Evolutionary conservation across 2,113 vertebrate species (phyloP), one percentile per base, ranked within the genome.

Genomic region (Ranitomeya imitator): DNA sequence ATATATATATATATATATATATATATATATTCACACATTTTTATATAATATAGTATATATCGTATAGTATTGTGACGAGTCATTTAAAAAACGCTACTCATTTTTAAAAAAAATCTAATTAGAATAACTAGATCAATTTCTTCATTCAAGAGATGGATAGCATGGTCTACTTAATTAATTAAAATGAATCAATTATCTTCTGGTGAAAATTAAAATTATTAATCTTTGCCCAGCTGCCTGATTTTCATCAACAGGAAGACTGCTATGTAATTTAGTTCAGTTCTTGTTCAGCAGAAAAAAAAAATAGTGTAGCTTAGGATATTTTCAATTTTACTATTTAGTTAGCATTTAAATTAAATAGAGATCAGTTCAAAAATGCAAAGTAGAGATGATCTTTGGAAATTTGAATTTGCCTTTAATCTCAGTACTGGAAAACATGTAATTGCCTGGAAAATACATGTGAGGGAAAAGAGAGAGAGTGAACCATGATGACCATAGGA

Each of bases 121-220:
- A 83, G 79, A 54, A 88, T 76, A 88, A 88, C 65, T 76, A 52
- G 82, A 87, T 82, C 61, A 82, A 60, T 88, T 88, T 76, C 31
- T 63, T 65, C 80, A 83, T 63, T 80, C 16, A 52, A 63, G 86
- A 88, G 86, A 88, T 88, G 57, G 80, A 88, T 88, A 83, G 80
- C 15, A 59, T 83, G 80, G 69, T 83, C 86, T 83, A 83, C 73
- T 83, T 83, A 83, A 88, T 83, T 88, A 88, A 88, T 77, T 88
- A 88, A 88, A 88, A 88, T 88, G 86, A 88, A 88, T 88, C 80
- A 88, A 88, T 88, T 88, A 88, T 88, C 86, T 88, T 88, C 69
- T 83, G 79, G 57, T 83, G 86, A 83, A 88, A 88, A 88, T 88
- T 83, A 83, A 76, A 88, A 83, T 83, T 88, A 83, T 88, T 88